Conservation (phyloP, 2,888 invertebrate species). For the Perizoma flavofasciatum region DNA sequence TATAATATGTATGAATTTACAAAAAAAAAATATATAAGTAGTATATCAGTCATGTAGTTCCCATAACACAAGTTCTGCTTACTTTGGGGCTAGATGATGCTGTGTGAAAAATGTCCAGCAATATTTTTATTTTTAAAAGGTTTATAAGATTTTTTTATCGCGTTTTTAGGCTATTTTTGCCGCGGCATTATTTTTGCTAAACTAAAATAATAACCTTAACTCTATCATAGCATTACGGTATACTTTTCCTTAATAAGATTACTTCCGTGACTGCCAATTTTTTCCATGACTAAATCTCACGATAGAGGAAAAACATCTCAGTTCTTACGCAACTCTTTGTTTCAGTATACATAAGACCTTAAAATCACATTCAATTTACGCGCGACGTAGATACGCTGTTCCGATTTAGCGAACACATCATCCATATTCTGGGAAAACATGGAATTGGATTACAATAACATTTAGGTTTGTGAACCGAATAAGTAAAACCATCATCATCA, state of each 20-base stretch:
- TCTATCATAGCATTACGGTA: neutral
- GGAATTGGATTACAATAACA: neutral
- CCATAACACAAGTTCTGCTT: no score
- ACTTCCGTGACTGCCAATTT: slow-evolving; percentile 1
- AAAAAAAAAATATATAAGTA: no score
- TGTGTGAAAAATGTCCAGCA: no score
- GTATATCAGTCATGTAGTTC: no score
- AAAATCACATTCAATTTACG: slow-evolving; percentile 49
- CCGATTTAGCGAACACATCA: slow-evolving; percentile 26
- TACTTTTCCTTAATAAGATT: slow-evolving; percentile 1
- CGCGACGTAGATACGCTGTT: slow-evolving; percentile 42
- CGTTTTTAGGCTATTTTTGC: no score
- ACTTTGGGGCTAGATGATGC: no score
- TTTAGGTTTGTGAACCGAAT: neutral
- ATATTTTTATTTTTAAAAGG: no score
- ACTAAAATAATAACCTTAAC: slow-evolving; percentile 2
- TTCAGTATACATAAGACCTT: slow-evolving; percentile 34
- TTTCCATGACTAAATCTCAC: neutral
- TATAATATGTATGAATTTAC: no score
- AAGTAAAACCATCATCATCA: neutral
- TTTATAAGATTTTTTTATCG: no score
- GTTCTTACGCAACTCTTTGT: neutral
- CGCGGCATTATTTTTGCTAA: no score
- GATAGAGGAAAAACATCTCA: slow-evolving; percentile 1
- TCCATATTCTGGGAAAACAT: slow-evolving; percentile 4